A percentile compares a stretch with the other conserved stretches of the same genome.
These are phyloP conservation scores for Dastarcus helophoroides DNA, from an alignment of 2,888 invertebrate genomes.

Conservation along the genomic window DNA sequence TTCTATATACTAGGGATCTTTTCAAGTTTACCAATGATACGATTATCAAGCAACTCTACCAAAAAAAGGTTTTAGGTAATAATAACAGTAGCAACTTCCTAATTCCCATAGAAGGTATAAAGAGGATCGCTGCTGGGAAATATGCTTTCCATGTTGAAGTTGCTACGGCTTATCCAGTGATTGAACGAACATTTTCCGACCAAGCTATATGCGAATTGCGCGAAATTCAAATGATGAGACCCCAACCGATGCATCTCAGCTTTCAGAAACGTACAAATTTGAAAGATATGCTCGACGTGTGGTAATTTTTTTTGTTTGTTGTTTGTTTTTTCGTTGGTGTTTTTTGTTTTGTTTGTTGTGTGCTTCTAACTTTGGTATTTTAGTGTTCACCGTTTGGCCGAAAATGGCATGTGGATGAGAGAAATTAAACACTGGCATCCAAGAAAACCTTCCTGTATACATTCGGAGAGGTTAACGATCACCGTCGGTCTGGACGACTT, in stretches of 20 bases:
- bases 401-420: constrained; percentile 25
- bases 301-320: too few species aligned
- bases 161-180: constrained; percentile 29
- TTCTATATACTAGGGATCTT: constrained; percentile 48
- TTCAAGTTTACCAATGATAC: too few species aligned
- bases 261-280: constrained; percentile 30
- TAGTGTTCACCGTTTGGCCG: constrained; percentile 26
- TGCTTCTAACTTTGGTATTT: too few species aligned
- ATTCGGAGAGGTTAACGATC: constrained; percentile 16
- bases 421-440: constrained; percentile 28
- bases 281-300: constrained; percentile 28
- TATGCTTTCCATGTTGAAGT: constrained; percentile 33
- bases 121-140: constrained; percentile 23
- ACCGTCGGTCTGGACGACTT: constrained; percentile 26
- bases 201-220: constrained; percentile 29
- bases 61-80: constrained; percentile 41
- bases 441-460: constrained; percentile 26
- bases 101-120: constrained; percentile 21
- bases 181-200: constrained; percentile 25
- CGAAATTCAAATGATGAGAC: constrained; percentile 26
- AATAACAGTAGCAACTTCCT: constrained; percentile 22
- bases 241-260: constrained; percentile 22
- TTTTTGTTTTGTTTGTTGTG: too few species aligned
- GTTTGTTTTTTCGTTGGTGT: too few species aligned
- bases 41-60: constrained; percentile 44